Evolutionary conservation across 2,113 vertebrate species (phyloP), one percentile per base, ranked within the genome.

Genomic region (Mesitornis unicolor): DNA sequence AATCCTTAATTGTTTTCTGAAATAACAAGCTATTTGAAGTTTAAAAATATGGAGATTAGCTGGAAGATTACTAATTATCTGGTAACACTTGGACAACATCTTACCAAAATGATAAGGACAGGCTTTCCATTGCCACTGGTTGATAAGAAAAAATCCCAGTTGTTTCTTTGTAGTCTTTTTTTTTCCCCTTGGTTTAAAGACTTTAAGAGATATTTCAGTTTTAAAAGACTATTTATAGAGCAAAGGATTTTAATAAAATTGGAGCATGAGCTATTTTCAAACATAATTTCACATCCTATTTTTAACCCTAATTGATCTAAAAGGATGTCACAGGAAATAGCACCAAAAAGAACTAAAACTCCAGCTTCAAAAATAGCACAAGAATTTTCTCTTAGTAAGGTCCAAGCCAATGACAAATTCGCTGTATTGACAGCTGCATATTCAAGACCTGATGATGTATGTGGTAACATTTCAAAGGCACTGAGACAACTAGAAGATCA

Each of bases 301-400:
- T 96, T 95, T 90, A 95, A 71, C 67, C 5, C 12, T 69, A n/a
- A 76, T 86, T 86, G 79, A 76, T 92, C 28, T 69, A 69, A 90
- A 89, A 38, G 13, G 12, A 19, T 73, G 14, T 19, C 22, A 68
- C 47, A 71, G n/a, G 51, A 87, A 95, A 74, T 29, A 29, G 6
- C n/a, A 80, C 28, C 33, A 79, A 88, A 89, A 83, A 42, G 19
- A 68, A 59, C 26, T 70, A 45, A 73, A 83, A 45, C 29, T 47
- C 51, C 1, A 5, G 22, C 26, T 85, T 92, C 42, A 85, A 54
- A 90, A 75, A 16, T 35, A 87, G 24, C 36, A 16, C 20, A 68
- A 8, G 4, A 29, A 20, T 88, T 88, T 93, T 77, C 21, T 65
- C 13, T 48, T 87, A 73, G n/a, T 69, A 38, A 31, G 5, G 12